Evolutionary conservation across 2,113 vertebrate species (phyloP).

Genomic region (Anarrhichthys ocellatus): DNA sequence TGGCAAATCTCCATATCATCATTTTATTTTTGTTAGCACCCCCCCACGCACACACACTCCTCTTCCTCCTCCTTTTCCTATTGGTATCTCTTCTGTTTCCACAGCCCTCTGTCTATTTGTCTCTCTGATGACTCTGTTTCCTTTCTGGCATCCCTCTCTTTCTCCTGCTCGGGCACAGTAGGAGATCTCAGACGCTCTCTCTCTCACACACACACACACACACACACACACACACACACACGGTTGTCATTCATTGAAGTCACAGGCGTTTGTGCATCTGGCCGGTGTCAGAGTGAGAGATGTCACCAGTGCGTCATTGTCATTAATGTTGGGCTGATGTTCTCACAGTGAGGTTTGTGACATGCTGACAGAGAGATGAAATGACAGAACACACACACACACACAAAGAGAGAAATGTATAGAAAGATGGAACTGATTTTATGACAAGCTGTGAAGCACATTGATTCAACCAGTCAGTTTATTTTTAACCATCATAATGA

Average conservation of each 20-base stretch:
- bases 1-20: conserved; percentile 30
- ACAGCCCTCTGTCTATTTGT: background rate
- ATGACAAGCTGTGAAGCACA: background rate
- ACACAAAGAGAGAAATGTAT: background rate
- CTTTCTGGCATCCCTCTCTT: conserved; percentile 15
- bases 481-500: background rate
- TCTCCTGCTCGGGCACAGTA: conserved; percentile 14
- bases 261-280: conserved; percentile 64
- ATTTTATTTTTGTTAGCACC: conserved; percentile 27
- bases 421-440: background rate
- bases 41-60: background rate
- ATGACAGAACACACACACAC: background rate
- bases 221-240: conserved; percentile 16
- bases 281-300: conserved; percentile 61
- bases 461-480: background rate
- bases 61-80: background rate
- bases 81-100: background rate
- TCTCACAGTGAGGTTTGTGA: conserved; percentile 41
- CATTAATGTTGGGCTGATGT: conserved; percentile 58
- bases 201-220: conserved; percentile 15
- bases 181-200: background rate
- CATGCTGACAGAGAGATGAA: conserved; percentile 20
- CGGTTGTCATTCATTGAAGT: conserved; percentile 43
- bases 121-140: conserved; percentile 22
- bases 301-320: conserved; percentile 61